Evolutionary conservation across 2,113 vertebrate genomes (phyloP).

Genomic region (Macrotus californicus): DNA sequence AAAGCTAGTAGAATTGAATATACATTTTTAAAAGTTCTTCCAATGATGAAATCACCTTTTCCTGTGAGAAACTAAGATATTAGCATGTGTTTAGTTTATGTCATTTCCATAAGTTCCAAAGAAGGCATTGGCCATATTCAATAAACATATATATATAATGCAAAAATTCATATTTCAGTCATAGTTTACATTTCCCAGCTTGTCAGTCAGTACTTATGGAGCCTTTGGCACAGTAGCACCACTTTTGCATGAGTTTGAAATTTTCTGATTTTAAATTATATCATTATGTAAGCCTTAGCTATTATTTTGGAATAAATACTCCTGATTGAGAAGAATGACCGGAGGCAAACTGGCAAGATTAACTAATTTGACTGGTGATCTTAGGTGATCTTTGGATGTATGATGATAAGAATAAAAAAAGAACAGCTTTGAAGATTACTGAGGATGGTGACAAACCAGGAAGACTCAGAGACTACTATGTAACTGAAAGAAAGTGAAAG

Average conservation of each 20-base stretch:
- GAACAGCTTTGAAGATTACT: neutral
- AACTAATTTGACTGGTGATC: neutral
- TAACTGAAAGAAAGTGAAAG: neutral
- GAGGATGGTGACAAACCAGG: neutral
- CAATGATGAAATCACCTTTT: neutral
- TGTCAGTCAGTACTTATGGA: neutral
- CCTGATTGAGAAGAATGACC: neutral
- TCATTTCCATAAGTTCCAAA: constrained; percentile 1
- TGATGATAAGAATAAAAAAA: neutral
- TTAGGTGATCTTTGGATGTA: neutral
- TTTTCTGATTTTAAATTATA: neutral
- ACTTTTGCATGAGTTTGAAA: neutral
- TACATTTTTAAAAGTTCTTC: neutral
- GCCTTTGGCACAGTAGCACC: neutral
- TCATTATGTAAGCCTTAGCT: neutral
- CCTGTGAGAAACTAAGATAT: neutral
- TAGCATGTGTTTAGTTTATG: neutral
- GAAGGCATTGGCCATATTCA: neutral
- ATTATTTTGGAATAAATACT: neutral
- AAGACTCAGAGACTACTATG: neutral
- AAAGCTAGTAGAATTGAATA: neutral
- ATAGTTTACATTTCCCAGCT: neutral
- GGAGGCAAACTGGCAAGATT: neutral
- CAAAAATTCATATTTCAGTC: neutral
- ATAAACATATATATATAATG: neutral